Conservation (phyloP, 2,797 vertebrate species). For the Hephaestus fuliginosus region DNA sequence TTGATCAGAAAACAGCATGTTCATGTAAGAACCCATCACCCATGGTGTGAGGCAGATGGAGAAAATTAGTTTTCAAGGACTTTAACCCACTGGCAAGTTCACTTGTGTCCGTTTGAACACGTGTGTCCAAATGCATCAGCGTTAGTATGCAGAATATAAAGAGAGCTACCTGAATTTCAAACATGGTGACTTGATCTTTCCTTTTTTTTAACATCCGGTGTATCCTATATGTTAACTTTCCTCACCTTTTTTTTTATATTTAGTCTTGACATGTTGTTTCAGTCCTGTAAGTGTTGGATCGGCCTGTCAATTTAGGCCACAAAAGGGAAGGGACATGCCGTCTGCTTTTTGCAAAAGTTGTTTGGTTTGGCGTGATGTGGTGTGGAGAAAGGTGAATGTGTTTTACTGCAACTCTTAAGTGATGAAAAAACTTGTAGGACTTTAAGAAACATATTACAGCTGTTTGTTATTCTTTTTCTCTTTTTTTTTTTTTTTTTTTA, state of each 20-base stretch:
- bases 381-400: constrained; percentile 28
- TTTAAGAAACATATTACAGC: constrained; percentile 25
- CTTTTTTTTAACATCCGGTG: constrained; percentile 21
- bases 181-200: neutral
- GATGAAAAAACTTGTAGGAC: constrained; percentile 22
- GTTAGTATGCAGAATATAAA: neutral
- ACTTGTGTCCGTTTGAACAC: neutral
- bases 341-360: constrained; percentile 8
- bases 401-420: constrained; percentile 32
- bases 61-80: neutral
- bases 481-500: constrained; percentile 34
- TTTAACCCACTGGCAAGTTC: neutral
- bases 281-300: constrained; percentile 36
- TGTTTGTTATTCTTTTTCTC: constrained; percentile 21
- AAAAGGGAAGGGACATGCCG: constrained; percentile 61
- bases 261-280: neutral
- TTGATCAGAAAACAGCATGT: neutral
- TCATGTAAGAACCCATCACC: neutral
- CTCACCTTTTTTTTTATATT: constrained; percentile 29
- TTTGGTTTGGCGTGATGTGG: constrained; percentile 59
- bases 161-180: constrained; percentile 18
- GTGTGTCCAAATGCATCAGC: neutral
- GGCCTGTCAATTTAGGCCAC: constrained; percentile 38
- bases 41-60: neutral
- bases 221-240: constrained; percentile 17